Evolutionary conservation across 2,888 invertebrate genomes (phyloP), one percentile per base, ranked within the genome.

Genomic region (Maniola hyperantus): DNA sequence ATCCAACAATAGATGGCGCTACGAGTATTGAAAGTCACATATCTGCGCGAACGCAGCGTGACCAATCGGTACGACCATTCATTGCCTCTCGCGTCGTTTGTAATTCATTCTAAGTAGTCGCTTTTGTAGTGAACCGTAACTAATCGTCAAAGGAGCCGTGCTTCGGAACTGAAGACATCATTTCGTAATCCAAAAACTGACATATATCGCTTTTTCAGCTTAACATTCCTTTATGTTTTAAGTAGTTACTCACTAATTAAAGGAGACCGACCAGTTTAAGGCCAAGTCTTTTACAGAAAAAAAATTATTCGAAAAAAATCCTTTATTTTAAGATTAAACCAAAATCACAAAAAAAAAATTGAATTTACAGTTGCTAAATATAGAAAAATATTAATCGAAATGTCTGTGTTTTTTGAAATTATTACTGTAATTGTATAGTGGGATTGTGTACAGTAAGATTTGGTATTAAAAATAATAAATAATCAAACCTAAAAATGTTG

Each of bases 51-150:
- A 70, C 72, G 58, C 68, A 60, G 77, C 82, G 78, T 80, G 75
- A 71, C 78, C 74, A 78, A 82, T 79, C 75, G 73, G 67, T 55
- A 13, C 65, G 60, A 68, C 75, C 79, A 82, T 83, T 83, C 80
- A 82, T 73, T 65, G 69, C 65, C 68, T 79, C 79, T 81, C 74
- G 75, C 77, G 72, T 75, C 73, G 76, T 85, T 88, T 84, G 86
- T 86, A 84, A 80, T 83, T 74, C 78, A 73, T 75, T 77, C 77
- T 81, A 80, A 84, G 84, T 83, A 85, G 87, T 87, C 82, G 55
- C 82, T 84, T 87, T 85, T 85, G 84, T 83, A 83, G 79, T 84
- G 87, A 86, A 85, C 81, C 72, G 86, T 85, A 20, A 20, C 57
- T 57, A 88, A 88, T 87, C 83, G 83, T 79, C 85, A 68, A 71